phyloP scores from a whole-genome alignment of 1,140 invertebrate genomes.

The Medauroidea extradentata region DNA sequence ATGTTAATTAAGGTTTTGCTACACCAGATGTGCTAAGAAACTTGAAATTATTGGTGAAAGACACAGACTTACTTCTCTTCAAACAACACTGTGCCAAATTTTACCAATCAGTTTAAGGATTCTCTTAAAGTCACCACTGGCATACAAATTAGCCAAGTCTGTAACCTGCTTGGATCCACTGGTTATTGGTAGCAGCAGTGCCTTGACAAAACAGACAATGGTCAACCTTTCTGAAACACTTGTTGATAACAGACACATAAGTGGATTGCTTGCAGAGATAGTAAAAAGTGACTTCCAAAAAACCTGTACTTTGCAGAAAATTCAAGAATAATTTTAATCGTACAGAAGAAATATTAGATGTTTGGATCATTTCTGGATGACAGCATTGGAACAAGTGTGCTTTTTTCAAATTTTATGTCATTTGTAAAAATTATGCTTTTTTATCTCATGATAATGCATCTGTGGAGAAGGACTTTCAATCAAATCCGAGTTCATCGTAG shows the following conservation, averaged over 20 bases:
- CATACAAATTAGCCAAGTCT: conserved; percentile 3
- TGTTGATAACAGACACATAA: not conserved
- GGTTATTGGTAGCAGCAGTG: not conserved
- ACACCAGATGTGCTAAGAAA: conserved; percentile 3
- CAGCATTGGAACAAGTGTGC: no score
- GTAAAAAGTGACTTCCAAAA: conserved; percentile 6
- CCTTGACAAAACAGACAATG: not conserved
- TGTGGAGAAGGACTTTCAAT: no score
- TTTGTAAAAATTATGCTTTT: no score
- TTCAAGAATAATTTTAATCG: no score
- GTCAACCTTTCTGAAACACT: conserved; percentile 5
- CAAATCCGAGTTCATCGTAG: no score
- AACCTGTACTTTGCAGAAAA: conserved; percentile 1
- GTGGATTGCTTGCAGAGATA: conserved; percentile 10
- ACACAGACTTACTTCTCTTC: conserved; percentile 8
- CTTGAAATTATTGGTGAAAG: conserved; percentile 2
- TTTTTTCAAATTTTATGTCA: no score
- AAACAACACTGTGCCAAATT: conserved; percentile 1
- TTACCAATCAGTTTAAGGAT: conserved; percentile 7
- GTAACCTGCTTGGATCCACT: conserved; percentile 14
- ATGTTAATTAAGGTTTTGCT: conserved; percentile 8
- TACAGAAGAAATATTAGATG: no score
- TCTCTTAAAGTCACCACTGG: conserved; percentile 6
- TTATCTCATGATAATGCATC: no score
- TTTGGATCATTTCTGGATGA: no score